Evolutionary conservation across 2,797 vertebrate species (phyloP), one percentile per base, ranked within the genome.

Genomic region (Australoheros facetus): DNA sequence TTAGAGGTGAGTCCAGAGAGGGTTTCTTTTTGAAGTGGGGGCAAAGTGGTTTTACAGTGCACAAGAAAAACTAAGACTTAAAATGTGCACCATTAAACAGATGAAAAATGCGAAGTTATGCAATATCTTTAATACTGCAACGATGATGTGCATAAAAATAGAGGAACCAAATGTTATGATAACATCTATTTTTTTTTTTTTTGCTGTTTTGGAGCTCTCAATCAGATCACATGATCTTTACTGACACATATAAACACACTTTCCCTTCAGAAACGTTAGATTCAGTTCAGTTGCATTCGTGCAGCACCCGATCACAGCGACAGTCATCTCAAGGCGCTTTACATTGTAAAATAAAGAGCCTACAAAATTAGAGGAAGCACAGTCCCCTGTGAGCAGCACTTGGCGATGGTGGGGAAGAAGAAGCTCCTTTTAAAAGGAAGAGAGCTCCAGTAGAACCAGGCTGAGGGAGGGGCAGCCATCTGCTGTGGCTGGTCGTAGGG

Each of bases 21-120:
- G 0, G 0, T 42, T 19, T 9, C 2, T 10, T 42, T 17, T 17
- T 53, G 17, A 23, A 48, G 16, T 2, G 23, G 1, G 42, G 42
- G 6, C 28, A 51, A 48, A n/a, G 10, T 51, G 16, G 17, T 51
- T 51, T 69, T 51, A 13, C 17, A 69, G 26, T 51, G 26, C 17
- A 30, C 23, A 12, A 26, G 10, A n/a, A 66, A 51, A 51, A 51
- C 23, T 19, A 28, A 48, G 45, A 2, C 2, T 51, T 16, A 17
- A 19, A 30, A 1, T 34, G 45, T 26, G 9, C 19, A 30, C 62
- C 1, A 10, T 28, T 69, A 30, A 21, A n/a, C 16, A 30, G 26
- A 69, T n/a, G 3, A 13, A 51, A 69, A 19, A 51, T 30, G 6
- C 26, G 51, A 42, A 45, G 28, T 51, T 45, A 69, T 51, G 42